phyloP scores from a whole-genome alignment of 2,113 vertebrate genomes.

The Labeo rohita region DNA sequence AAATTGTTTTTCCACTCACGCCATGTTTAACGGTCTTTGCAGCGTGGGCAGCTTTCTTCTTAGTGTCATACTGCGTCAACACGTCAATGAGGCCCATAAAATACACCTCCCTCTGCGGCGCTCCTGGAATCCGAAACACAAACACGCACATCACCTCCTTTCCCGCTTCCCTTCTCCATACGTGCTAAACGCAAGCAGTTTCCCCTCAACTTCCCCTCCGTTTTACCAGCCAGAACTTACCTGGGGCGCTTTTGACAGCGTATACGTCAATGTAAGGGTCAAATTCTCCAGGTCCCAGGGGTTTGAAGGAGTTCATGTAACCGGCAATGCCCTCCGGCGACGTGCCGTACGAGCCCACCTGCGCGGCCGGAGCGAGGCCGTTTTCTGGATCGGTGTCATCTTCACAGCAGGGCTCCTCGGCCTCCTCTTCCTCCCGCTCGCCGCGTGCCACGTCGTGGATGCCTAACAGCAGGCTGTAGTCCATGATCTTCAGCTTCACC shows the following conservation, averaged over 20 bases:
- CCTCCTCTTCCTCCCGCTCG: constrained; percentile 85
- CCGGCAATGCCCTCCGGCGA: constrained; percentile 89
- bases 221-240: constrained; percentile 65
- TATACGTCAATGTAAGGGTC: constrained; percentile 89
- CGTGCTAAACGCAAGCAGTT: neutral
- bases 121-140: constrained; percentile 69
- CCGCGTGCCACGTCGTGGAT: constrained; percentile 86
- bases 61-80: constrained; percentile 89
- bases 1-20: constrained; percentile 68
- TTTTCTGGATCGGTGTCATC: constrained; percentile 80
- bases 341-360: constrained; percentile 82
- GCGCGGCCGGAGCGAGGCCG: constrained; percentile 63
- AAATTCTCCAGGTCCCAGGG: constrained; percentile 87
- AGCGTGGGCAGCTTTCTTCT: constrained; percentile 91
- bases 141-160: constrained; percentile 11
- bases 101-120: constrained; percentile 88
- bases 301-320: constrained; percentile 84
- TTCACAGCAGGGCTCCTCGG: constrained; percentile 76
- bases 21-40: constrained; percentile 93
- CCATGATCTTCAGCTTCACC: constrained; percentile 91
- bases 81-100: constrained; percentile 93
- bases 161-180: neutral
- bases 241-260: constrained; percentile 81
- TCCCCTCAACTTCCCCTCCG: neutral
- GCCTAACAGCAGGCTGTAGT: constrained; percentile 89